Evolutionary conservation across 1,140 invertebrate genomes (phyloP).

Genomic region (Cataglyphis hispanica): DNA sequence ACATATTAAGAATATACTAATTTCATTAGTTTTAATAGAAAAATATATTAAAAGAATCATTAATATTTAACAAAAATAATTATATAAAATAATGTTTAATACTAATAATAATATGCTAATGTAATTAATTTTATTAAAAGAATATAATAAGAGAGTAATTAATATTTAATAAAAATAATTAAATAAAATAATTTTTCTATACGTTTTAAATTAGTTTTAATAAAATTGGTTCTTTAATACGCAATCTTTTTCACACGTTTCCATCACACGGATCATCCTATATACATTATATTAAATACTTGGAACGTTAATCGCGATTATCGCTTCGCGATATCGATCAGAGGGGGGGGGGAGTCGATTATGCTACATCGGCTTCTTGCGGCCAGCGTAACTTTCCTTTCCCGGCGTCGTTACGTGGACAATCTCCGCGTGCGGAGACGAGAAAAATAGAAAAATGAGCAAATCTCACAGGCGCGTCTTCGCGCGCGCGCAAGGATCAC

Average conservation of each 20-base stretch:
- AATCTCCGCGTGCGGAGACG: slow-evolving; percentile 39
- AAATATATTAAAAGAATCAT: too few species aligned
- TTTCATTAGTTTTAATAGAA: background rate
- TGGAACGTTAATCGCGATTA: slow-evolving; percentile 30
- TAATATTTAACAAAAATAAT: background rate
- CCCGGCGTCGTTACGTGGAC: slow-evolving; percentile 44
- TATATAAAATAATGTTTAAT: background rate
- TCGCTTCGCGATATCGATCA: too few species aligned
- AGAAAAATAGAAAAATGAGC: slow-evolving; percentile 58
- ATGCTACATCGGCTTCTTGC: slow-evolving; percentile 48
- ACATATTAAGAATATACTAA: background rate
- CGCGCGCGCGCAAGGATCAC: slow-evolving; percentile 21
- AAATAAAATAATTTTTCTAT: background rate
- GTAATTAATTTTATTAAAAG: background rate
- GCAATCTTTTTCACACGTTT: background rate
- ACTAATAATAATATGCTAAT: background rate
- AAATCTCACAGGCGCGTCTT: slow-evolving; percentile 25
- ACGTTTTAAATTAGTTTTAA: slow-evolving; percentile 3
- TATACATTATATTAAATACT: slow-evolving; percentile 8
- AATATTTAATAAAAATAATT: background rate
- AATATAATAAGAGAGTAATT: too few species aligned
- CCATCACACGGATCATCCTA: slow-evolving; percentile 1
- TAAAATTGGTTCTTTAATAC: background rate
- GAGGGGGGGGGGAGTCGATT: slow-evolving; percentile 6
- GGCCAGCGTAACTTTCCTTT: slow-evolving; percentile 57